phyloP scores from a whole-genome alignment of 2,888 invertebrate genomes.

The Callinectes sapidus region DNA sequence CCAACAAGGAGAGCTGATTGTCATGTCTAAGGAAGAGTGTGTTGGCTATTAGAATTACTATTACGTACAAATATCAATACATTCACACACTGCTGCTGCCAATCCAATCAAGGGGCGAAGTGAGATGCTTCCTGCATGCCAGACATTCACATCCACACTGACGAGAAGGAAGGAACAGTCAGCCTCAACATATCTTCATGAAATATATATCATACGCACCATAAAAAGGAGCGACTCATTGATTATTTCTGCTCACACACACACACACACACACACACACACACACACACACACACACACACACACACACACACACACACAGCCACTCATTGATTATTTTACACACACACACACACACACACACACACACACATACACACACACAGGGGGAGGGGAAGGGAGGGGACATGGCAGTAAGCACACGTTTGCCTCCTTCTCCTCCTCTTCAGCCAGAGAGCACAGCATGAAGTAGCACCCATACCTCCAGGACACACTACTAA shows the following conservation, averaged over 20 bases:
- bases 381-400: background rate
- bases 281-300: no score
- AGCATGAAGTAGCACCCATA: background rate
- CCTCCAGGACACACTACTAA: background rate
- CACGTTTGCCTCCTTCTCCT: background rate
- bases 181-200: background rate
- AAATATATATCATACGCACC: background rate
- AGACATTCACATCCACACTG: background rate
- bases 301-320: background rate
- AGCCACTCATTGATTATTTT: background rate
- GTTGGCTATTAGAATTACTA: background rate
- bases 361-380: slow-evolving; percentile 11
- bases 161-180: background rate
- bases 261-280: background rate
- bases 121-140: background rate
- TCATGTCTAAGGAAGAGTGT: background rate
- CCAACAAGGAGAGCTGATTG: background rate
- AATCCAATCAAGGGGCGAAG: background rate
- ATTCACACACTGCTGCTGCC: background rate
- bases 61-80: background rate
- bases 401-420: background rate
- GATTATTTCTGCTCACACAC: background rate
- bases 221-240: background rate
- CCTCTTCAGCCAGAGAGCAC: background rate
- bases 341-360: no score